Conservation (phyloP, 1,140 invertebrate genomes). For the Drosophila pachea region DNA sequence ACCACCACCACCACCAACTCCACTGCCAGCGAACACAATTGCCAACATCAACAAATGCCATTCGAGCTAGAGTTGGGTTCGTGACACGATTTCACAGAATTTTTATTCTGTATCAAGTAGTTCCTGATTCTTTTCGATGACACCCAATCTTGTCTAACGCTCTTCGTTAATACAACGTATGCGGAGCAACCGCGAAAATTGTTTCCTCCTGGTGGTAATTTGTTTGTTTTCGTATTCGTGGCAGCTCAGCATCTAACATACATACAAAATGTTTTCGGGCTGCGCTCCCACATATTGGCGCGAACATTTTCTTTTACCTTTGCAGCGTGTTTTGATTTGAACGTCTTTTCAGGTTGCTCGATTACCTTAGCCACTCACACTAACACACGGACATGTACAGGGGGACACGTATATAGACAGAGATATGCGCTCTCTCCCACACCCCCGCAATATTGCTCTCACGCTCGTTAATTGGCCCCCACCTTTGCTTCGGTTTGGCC, state of each 20-base stretch:
- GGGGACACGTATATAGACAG: constrained; percentile 19
- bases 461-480: constrained; percentile 38
- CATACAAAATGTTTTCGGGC: constrained; percentile 8
- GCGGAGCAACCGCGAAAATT: constrained; percentile 23
- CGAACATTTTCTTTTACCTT: constrained; percentile 76
- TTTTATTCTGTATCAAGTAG: neutral
- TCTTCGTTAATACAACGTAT: neutral
- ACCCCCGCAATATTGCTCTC: constrained; percentile 59
- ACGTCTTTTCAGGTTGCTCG: constrained; percentile 39
- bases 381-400: constrained; percentile 23
- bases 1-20: constrained; percentile 31
- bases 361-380: constrained; percentile 23
- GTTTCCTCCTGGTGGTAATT: constrained; percentile 9
- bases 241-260: constrained; percentile 40
- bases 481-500: constrained; percentile 17
- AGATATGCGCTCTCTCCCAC: constrained; percentile 25
- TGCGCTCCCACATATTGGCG: constrained; percentile 60
- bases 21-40: constrained; percentile 3
- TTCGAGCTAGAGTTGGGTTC: constrained; percentile 3
- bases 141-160: neutral
- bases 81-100: neutral
- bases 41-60: constrained; percentile 27
- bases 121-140: no score
- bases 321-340: constrained; percentile 68
- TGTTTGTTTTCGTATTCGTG: constrained; percentile 29